phyloP scores from a whole-genome alignment of 2,113 vertebrate genomes.

The Actenoides hombroni region DNA sequence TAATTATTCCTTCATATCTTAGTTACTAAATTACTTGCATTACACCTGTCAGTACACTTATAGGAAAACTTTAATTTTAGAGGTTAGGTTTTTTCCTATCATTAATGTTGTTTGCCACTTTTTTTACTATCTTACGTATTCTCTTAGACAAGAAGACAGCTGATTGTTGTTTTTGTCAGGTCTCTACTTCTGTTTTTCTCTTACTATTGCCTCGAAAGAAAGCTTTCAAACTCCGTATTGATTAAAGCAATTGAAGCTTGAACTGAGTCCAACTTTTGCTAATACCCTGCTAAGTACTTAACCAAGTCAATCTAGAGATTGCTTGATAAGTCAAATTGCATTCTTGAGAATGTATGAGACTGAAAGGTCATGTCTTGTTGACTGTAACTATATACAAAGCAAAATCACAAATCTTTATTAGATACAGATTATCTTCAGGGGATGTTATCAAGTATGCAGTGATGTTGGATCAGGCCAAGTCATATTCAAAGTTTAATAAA shows the following conservation, averaged over 20 bases:
- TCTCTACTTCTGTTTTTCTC: neutral
- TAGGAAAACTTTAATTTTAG: neutral
- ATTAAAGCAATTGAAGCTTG: slow-evolving; percentile 35
- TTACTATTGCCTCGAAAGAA: neutral
- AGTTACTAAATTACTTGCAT: neutral
- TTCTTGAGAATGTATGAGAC: neutral
- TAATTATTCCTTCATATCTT: slow-evolving; percentile 7
- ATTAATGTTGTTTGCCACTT: neutral
- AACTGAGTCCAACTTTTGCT: slow-evolving; percentile 1
- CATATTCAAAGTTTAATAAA: neutral
- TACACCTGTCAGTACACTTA: neutral
- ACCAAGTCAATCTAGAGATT: slow-evolving; percentile 9
- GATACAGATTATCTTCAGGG: neutral
- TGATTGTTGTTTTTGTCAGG: neutral
- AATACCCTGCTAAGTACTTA: slow-evolving; percentile 9
- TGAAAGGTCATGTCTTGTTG: neutral
- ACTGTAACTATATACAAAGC: neutral
- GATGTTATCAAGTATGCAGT: neutral
- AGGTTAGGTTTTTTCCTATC: neutral
- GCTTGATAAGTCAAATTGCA: neutral
- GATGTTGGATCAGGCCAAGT: neutral
- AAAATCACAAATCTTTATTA: neutral
- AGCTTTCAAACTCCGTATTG: slow-evolving; percentile 14
- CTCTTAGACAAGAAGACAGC: neutral
- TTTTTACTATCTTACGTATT: neutral